Evolutionary conservation across 2,113 vertebrate species (phyloP), one percentile per base, ranked within the genome.

Genomic region (Rhabdomys dilectus): DNA sequence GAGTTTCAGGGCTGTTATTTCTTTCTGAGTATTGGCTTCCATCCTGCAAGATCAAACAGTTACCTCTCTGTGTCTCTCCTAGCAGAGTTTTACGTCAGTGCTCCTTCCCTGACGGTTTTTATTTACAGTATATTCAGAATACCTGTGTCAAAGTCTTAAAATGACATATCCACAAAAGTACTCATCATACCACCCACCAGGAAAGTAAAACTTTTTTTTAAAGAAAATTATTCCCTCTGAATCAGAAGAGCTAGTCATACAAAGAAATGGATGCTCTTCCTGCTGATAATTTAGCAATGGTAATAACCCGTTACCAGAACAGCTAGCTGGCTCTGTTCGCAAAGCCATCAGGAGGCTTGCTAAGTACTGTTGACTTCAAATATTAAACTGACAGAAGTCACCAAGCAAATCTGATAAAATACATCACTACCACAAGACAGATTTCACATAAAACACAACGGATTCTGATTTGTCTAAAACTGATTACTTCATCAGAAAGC

Each of bases 11-110:
- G 99, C 99, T 7, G 99, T 99, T 88, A 99, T 99, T 98, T 99
- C 99, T 95, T 99, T 99, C 98, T 99, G 99, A 12, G 99, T 99
- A 97, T 99, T 99, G 56, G 99, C 99, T 98, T 99, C 99, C 99
- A 99, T 99, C 98, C 99, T 99, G 93, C 39, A 99, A 98, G 97
- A 97, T 91, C 39, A 39, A 97, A 88, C 7, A 91, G 62, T 96
- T 68, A 97, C 95, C 78, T 95, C 51, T 90, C 96, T 19, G 39
- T 87, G 93, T 97, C 95, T 91, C 91, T 97, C 75, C 92, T 21
- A 93, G 45, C 7, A 96, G 91, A 92, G 0, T 53, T 73, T 53
- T 39, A 58, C 64, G 80, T 77, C 62, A 75, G 88, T 51, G 29
- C 42, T 17, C 62, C 53, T 66, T 36, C 17, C n/a, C 31, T 76